Percentiles rank a stretch among this genome's conserved stretches.
phyloP scores from a whole-genome alignment of 2,888 invertebrate genomes.

The Diploptera punctata region DNA sequence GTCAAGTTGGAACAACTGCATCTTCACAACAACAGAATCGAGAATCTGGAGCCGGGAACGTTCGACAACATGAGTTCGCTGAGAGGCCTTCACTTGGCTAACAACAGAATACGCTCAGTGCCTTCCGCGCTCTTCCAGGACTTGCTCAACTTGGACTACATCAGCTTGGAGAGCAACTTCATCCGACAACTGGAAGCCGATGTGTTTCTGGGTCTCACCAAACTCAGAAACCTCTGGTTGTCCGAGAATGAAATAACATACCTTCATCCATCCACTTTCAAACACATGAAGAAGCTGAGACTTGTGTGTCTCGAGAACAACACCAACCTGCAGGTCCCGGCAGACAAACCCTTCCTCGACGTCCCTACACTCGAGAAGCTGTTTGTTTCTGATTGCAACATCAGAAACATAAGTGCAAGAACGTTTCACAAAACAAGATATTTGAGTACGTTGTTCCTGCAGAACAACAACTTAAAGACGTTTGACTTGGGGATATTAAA shows the following conservation, averaged over 20 bases:
- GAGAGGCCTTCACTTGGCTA: not conserved
- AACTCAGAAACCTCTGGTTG: conserved; percentile 3
- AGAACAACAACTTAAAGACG: not conserved
- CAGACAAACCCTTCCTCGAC: conserved; percentile 11
- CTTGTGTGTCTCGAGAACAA: not conserved
- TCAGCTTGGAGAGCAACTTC: conserved; percentile 5
- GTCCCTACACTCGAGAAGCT: conserved; percentile 11
- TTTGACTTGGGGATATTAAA: not conserved
- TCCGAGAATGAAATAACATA: not conserved
- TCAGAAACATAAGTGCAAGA: not conserved
- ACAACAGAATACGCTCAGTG: not conserved
- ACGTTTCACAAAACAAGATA: not conserved
- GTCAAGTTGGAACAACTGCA: not conserved
- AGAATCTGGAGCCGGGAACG: not conserved
- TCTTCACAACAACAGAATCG: conserved; percentile 2
- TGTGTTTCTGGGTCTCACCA: not conserved
- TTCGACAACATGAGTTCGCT: not conserved
- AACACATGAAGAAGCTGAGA: conserved; percentile 13
- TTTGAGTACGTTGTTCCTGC: not conserved
- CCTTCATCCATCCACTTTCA: conserved; percentile 2
- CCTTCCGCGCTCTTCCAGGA: not conserved
- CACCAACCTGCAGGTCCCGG: conserved; percentile 1
- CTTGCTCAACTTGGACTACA: not conserved
- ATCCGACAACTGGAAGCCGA: not conserved
- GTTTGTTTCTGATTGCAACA: not conserved